phyloP scores from a whole-genome alignment of 2,888 invertebrate genomes.

The Hydropsyche betteni region DNA sequence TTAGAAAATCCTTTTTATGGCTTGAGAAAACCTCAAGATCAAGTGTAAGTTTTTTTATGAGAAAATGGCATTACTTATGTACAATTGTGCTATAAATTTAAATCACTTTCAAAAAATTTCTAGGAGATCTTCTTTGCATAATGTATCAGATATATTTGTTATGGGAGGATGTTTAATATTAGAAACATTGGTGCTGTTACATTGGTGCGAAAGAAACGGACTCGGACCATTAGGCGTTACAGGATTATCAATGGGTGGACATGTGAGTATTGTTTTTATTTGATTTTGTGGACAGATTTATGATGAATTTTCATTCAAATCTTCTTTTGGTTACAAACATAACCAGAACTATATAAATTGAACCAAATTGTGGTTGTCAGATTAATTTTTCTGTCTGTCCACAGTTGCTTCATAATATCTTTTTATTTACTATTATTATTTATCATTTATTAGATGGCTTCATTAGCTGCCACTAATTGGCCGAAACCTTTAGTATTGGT shows the following conservation, averaged over 20 bases:
- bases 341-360: too few species aligned
- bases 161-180: constrained; percentile 98
- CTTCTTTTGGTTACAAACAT: too few species aligned
- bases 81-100: not conserved
- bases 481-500: constrained; percentile 92
- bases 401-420: not conserved
- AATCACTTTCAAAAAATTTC: constrained; percentile 38
- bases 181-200: constrained; percentile 89
- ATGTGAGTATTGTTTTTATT: constrained; percentile 70
- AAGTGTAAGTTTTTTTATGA: constrained; percentile 70
- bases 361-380: too few species aligned
- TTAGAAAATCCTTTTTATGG: constrained; percentile 98
- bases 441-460: constrained; percentile 84
- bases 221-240: constrained; percentile 94
- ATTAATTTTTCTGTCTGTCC: too few species aligned
- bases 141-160: constrained; percentile 97
- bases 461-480: constrained; percentile 95
- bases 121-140: constrained; percentile 89
- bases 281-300: not conserved
- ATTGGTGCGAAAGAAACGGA: constrained; percentile 93
- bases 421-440: not conserved
- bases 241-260: constrained; percentile 97
- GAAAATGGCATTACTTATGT: not conserved
- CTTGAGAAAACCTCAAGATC: constrained; percentile 84
- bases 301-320: too few species aligned